Conservation (phyloP, 2,113 vertebrate genomes). For the Octodon degus region DNA sequence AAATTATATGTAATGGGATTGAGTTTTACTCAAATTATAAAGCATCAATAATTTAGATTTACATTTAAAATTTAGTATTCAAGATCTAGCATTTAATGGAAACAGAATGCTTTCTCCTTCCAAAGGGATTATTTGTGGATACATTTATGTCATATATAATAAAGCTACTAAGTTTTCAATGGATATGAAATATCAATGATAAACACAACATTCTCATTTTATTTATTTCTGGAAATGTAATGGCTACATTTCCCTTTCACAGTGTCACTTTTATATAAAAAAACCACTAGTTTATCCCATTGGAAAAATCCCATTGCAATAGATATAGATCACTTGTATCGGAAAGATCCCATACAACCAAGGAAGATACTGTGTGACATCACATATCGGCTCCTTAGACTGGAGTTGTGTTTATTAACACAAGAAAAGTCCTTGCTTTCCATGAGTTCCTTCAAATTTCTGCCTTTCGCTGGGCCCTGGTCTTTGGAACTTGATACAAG, state of each 20-base stretch:
- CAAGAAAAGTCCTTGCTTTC: background rate
- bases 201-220: background rate
- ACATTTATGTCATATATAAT: background rate
- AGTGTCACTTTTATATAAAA: background rate
- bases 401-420: background rate
- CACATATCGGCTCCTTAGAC: background rate
- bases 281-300: background rate
- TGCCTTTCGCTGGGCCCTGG: background rate
- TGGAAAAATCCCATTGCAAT: background rate
- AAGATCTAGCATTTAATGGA: background rate
- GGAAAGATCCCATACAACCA: background rate
- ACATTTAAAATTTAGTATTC: background rate
- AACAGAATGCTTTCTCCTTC: background rate
- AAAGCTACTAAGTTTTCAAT: background rate
- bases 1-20: background rate
- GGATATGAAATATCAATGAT: background rate
- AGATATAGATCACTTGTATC: background rate
- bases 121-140: background rate
- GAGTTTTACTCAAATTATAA: constrained; percentile 31
- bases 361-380: background rate
- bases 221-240: background rate
- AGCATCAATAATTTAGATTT: background rate
- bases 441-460: background rate
- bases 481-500: background rate
- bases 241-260: background rate